Evolutionary conservation across 2,888 invertebrate species (phyloP).

Genomic region (Hedya salicella): DNA sequence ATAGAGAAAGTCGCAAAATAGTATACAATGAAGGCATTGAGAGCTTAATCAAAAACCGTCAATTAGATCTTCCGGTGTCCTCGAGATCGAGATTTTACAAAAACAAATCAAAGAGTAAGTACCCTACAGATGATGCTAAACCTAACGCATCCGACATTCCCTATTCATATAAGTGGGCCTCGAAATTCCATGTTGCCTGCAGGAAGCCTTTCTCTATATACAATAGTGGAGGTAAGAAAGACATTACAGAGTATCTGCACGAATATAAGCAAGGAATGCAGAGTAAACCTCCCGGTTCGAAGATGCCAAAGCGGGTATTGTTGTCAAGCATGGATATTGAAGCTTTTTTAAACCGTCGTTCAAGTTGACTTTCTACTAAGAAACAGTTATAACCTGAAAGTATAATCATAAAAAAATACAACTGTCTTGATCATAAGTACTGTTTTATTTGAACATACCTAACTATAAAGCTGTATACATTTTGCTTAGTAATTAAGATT

Average conservation of each 20-base stretch:
- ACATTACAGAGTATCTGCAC: neutral
- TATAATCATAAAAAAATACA: too few relatives aligned
- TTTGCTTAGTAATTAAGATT: too few relatives aligned
- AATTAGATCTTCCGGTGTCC: neutral
- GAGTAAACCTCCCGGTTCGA: neutral
- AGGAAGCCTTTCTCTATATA: too few relatives aligned
- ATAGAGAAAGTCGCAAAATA: slow-evolving; percentile 50
- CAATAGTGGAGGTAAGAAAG: slow-evolving; percentile 10
- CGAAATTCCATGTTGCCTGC: slow-evolving; percentile 65
- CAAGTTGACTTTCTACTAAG: neutral
- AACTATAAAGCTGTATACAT: too few relatives aligned
- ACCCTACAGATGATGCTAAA: slow-evolving; percentile 35
- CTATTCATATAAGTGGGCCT: slow-evolving; percentile 56
- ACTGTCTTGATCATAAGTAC: too few relatives aligned
- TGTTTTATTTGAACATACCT: too few relatives aligned
- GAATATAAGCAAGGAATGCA: neutral
- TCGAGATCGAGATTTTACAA: neutral
- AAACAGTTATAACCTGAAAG: too few relatives aligned
- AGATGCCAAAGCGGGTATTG: slow-evolving; percentile 12
- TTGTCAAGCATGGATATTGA: slow-evolving; percentile 13
- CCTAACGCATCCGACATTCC: slow-evolving; percentile 51
- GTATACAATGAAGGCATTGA: slow-evolving; percentile 56
- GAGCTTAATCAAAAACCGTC: neutral
- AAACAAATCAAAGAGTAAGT: neutral
- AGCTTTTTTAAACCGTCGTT: neutral